phyloP scores from a whole-genome alignment of 2,888 invertebrate species.

The Catonia carolina region DNA sequence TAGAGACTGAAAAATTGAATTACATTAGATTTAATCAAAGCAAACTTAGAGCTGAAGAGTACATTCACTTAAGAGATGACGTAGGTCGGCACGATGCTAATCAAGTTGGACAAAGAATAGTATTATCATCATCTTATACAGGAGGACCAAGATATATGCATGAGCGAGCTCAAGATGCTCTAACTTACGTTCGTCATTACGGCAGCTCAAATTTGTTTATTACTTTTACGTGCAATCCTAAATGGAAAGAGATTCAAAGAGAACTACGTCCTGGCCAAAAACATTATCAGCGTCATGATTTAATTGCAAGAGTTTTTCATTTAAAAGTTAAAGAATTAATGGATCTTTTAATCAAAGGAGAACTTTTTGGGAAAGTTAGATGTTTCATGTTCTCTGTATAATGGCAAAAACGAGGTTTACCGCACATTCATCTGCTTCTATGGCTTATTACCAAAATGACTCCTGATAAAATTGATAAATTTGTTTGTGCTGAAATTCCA shows the following conservation, averaged over 20 bases:
- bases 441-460: too few species aligned
- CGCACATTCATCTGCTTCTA: too few species aligned
- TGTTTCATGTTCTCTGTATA: constrained; percentile 34
- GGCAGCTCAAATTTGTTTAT: constrained; percentile 35
- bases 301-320: constrained; percentile 25
- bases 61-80: too few species aligned
- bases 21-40: too few species aligned
- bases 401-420: constrained; percentile 24
- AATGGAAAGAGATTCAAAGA: constrained; percentile 35
- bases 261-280: constrained; percentile 28
- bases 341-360: constrained; percentile 22
- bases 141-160: constrained; percentile 38
- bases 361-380: constrained; percentile 27
- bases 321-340: constrained; percentile 26
- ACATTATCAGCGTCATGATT: constrained; percentile 36
- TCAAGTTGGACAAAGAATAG: constrained; percentile 34
- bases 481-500: too few species aligned
- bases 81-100: constrained; percentile 34
- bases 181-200: constrained; percentile 37
- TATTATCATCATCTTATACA: constrained; percentile 36
- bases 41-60: too few species aligned
- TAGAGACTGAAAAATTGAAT: too few species aligned
- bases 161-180: constrained; percentile 38
- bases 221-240: too few species aligned
- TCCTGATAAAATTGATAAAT: constrained; percentile 16